These are phyloP conservation scores for Diarsia rubi DNA, from an alignment of 2,888 invertebrate species.

Conservation along the genomic window DNA sequence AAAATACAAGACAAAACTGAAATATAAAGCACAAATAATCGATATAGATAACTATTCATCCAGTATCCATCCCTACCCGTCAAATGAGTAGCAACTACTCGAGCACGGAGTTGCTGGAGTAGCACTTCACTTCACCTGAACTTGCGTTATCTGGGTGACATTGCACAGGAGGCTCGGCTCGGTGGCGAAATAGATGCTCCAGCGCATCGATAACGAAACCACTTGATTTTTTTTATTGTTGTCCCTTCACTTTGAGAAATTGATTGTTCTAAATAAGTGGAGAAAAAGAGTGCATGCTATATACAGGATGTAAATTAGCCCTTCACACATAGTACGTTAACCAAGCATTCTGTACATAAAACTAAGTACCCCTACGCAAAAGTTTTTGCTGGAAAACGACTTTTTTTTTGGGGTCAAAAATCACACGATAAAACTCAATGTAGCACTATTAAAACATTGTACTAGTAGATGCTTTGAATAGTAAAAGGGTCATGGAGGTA, in stretches of 20 bases:
- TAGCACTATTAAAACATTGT: too few species aligned
- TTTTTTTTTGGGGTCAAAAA: too few species aligned
- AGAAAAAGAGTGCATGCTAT: background rate
- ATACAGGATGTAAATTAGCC: too few species aligned
- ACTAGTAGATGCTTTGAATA: too few species aligned
- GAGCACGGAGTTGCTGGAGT: slow-evolving; percentile 75
- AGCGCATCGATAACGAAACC: slow-evolving; percentile 67
- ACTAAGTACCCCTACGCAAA: too few species aligned
- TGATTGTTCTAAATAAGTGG: slow-evolving; percentile 23
- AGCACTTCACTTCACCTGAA: slow-evolving; percentile 87
- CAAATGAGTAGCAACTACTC: slow-evolving; percentile 77
- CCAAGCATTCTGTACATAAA: too few species aligned
- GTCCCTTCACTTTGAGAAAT: slow-evolving; percentile 37
- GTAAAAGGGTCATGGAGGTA: too few species aligned
- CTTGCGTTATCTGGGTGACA: slow-evolving; percentile 83
- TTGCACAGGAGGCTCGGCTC: slow-evolving; percentile 78
- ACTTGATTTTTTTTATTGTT: slow-evolving; percentile 58
- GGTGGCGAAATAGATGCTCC: slow-evolving; percentile 84
- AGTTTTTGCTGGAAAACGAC: too few species aligned
- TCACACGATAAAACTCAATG: too few species aligned
- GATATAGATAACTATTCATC: slow-evolving; percentile 54
- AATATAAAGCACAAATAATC: background rate
- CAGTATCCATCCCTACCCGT: slow-evolving; percentile 61
- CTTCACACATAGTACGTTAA: too few species aligned
- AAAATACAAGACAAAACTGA: background rate